A percentile compares a stretch with the other conserved stretches of the same genome.
phyloP scores from a whole-genome alignment of 2,888 invertebrate species.

The Perizoma flavofasciatum region DNA sequence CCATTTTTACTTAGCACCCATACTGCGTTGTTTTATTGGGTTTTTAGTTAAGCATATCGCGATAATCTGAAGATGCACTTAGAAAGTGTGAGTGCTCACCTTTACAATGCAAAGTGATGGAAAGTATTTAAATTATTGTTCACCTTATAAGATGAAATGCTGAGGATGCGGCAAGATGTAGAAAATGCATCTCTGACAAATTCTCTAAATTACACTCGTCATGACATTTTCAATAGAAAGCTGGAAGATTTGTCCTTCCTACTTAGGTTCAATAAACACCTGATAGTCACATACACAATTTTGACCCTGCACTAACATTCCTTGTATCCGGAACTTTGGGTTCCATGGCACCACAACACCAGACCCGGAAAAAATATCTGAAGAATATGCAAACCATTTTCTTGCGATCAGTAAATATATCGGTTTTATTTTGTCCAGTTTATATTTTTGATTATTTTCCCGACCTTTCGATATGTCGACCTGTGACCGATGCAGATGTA shows the following conservation, averaged over 20 bases:
- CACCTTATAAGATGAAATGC: constrained; percentile 39
- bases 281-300: too few relatives aligned
- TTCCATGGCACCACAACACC: too few relatives aligned
- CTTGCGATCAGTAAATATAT: too few relatives aligned
- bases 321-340: too few relatives aligned
- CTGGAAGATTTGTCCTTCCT: constrained; percentile 1
- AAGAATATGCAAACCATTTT: too few relatives aligned
- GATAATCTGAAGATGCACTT: constrained; percentile 58
- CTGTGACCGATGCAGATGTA: too few relatives aligned
- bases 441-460: too few relatives aligned
- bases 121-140: constrained; percentile 53
- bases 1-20: neutral
- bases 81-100: constrained; percentile 59
- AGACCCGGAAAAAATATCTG: too few relatives aligned
- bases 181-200: constrained; percentile 21
- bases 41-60: constrained; percentile 37
- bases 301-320: too few relatives aligned
- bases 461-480: too few relatives aligned
- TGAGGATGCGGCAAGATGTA: constrained; percentile 10
- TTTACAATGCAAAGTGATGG: constrained; percentile 65
- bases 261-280: too few relatives aligned
- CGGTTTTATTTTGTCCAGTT: too few relatives aligned
- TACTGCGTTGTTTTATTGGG: constrained; percentile 12
- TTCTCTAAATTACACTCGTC: constrained; percentile 13
- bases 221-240: constrained; percentile 22